Conservation (phyloP, 2,113 vertebrate species). For the Neodon shergylaensis region DNA sequence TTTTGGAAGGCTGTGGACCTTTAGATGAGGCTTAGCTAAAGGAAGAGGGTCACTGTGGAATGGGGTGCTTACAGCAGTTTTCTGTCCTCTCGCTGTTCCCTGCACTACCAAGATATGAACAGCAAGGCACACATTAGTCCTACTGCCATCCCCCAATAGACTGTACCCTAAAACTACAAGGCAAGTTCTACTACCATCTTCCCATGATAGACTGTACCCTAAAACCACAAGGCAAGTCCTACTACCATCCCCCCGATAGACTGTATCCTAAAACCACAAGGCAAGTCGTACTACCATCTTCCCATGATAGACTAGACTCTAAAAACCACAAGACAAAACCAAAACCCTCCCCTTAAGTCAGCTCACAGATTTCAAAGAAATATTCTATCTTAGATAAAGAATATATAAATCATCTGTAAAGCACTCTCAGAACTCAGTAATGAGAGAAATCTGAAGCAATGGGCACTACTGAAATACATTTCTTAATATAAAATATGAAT, state of each 20-base stretch:
- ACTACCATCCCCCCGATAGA: too few species aligned
- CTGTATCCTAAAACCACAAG: too few species aligned
- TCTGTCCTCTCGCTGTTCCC: background rate
- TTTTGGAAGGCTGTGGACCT: background rate
- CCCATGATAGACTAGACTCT: background rate
- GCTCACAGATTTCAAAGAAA: background rate
- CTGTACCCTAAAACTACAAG: too few species aligned
- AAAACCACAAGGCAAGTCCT: too few species aligned
- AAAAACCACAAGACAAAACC: background rate
- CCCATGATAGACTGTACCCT: too few species aligned
- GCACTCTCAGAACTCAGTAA: constrained; percentile 29
- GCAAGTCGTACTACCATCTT: too few species aligned
- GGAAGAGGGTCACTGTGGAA: background rate
- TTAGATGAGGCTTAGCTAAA: background rate
- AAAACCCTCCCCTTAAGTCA: background rate
- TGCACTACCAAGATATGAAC: background rate
- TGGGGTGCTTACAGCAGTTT: background rate
- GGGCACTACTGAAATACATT: background rate
- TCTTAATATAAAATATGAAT: constrained; percentile 9
- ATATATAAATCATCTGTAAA: constrained; percentile 10
- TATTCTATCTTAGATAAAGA: background rate
- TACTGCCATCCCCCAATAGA: too few species aligned
- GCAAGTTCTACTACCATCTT: too few species aligned
- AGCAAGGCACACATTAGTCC: background rate
- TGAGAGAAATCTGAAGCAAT: constrained; percentile 23